phyloP scores from a whole-genome alignment of 2,888 invertebrate species.

The Drosophila algonquin region DNA sequence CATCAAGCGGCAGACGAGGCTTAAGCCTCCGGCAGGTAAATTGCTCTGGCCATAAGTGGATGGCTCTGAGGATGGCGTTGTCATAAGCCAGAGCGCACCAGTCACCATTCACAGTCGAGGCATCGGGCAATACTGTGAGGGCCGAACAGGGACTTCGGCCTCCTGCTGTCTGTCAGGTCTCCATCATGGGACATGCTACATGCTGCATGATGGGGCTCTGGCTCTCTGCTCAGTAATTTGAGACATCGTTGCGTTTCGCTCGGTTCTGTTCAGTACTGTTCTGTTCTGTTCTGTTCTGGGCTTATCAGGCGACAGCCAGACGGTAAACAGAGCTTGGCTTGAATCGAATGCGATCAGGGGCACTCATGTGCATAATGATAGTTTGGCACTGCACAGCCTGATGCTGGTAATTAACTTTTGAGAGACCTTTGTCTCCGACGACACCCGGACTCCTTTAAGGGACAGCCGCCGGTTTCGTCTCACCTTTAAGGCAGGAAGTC shows the following conservation, averaged over 20 bases:
- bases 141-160: neutral
- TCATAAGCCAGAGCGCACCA: conserved; percentile 14
- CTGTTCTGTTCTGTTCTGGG: neutral
- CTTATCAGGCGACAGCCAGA: conserved; percentile 26
- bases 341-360: conserved; percentile 8
- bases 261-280: neutral
- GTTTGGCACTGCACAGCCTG: neutral
- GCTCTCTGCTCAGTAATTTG: conserved; percentile 12
- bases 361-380: conserved; percentile 33
- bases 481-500: conserved; percentile 2
- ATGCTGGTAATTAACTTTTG: conserved; percentile 31
- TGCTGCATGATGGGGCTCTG: no score
- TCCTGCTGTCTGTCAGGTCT: neutral
- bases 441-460: neutral
- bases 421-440: neutral
- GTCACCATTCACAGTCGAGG: no score
- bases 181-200: neutral
- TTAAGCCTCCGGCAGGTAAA: conserved; percentile 6
- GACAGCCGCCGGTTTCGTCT: neutral
- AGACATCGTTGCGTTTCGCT: neutral
- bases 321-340: conserved; percentile 8
- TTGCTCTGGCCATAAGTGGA: conserved; percentile 9
- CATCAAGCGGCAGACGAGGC: conserved; percentile 2
- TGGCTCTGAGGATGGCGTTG: conserved; percentile 6
- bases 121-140: no score